Conservation (phyloP, 1,140 invertebrate genomes). For the Trinorchestia longiramus region DNA sequence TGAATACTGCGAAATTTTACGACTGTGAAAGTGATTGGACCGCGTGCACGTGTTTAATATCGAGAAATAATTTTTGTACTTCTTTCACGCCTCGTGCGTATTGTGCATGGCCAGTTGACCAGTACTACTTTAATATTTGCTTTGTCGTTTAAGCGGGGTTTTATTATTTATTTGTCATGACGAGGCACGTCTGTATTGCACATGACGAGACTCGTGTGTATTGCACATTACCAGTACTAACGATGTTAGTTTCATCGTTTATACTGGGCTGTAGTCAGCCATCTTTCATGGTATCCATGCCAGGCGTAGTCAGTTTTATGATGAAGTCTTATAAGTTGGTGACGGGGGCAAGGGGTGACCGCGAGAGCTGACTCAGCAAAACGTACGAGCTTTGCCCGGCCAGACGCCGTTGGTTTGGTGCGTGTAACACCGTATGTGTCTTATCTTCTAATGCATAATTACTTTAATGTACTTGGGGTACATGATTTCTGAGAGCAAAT, state of each 20-base stretch:
- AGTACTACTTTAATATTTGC: too few species aligned
- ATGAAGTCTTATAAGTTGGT: not conserved
- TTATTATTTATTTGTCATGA: too few species aligned
- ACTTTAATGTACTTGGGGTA: not conserved
- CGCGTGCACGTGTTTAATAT: too few species aligned
- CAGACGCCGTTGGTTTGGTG: not conserved
- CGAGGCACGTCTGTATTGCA: too few species aligned
- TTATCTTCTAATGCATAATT: not conserved
- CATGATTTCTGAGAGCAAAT: too few species aligned
- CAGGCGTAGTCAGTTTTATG: not conserved
- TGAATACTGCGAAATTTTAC: too few species aligned
- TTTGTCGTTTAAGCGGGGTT: too few species aligned
- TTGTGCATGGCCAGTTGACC: too few species aligned
- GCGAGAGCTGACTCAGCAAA: not conserved
- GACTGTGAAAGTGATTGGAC: too few species aligned
- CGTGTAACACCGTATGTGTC: not conserved
- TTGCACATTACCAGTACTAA: not conserved
- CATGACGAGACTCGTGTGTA: not conserved
- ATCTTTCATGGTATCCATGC: not conserved
- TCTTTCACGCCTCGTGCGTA: not conserved
- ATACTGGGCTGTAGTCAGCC: not conserved
- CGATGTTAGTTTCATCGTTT: not conserved
- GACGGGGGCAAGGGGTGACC: not conserved
- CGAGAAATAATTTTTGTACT: not conserved
- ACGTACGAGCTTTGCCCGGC: not conserved